These are phyloP conservation scores for Puffinus mauretanicus DNA, from an alignment of 2,113 vertebrate genomes.

Conservation along the genomic window DNA sequence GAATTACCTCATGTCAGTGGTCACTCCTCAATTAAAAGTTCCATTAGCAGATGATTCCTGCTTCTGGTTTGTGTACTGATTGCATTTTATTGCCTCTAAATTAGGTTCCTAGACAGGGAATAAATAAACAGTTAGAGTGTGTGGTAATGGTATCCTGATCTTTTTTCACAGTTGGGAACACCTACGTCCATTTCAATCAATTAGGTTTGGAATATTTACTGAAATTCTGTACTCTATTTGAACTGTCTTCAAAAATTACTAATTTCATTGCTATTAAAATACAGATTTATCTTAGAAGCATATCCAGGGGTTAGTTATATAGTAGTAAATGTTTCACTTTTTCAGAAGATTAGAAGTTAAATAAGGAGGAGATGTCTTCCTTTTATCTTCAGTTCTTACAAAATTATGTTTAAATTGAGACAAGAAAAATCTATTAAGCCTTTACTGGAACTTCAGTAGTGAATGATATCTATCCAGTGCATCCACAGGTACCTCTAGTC, in stretches of 20 bases:
- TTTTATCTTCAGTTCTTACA: neutral
- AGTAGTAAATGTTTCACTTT: neutral
- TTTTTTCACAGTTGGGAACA: constrained; percentile 85
- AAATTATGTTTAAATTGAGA: constrained; percentile 16
- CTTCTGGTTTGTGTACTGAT: constrained; percentile 86
- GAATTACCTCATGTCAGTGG: constrained; percentile 91
- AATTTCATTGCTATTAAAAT: constrained; percentile 53
- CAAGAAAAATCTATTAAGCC: neutral
- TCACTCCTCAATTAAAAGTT: constrained; percentile 87
- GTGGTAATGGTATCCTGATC: constrained; percentile 91
- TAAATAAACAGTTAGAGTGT: constrained; percentile 94
- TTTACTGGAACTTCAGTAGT: neutral
- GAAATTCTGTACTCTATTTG: constrained; percentile 68
- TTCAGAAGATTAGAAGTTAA: constrained; percentile 39
- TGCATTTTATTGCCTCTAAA: constrained; percentile 91
- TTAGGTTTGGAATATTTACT: constrained; percentile 80
- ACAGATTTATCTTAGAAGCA: constrained; percentile 71
- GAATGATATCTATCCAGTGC: neutral
- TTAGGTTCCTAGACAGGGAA: constrained; percentile 85
- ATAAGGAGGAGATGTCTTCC: neutral
- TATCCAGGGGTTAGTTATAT: constrained; percentile 29
- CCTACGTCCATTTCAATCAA: constrained; percentile 78
- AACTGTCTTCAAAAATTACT: constrained; percentile 71
- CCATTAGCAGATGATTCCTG: constrained; percentile 97
- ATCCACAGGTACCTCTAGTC: neutral